A percentile compares a stretch with the other conserved stretches of the same genome.
Evolutionary conservation across 2,113 vertebrate species (phyloP).

Genomic region (Astatoreochromis straeleni): DNA sequence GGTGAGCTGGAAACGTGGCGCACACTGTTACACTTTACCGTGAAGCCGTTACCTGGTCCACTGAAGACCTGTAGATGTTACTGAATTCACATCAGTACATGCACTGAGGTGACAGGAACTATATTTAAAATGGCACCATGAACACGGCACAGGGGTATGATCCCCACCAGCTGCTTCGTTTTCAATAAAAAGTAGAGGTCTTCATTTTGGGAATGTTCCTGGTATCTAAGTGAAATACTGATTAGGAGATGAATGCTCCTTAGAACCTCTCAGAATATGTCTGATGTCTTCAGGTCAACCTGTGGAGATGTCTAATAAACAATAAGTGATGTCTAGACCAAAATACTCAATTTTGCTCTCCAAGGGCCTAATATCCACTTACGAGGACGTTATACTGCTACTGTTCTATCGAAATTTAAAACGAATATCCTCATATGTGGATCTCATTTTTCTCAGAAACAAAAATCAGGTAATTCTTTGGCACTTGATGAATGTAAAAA

Average conservation of each 20-base stretch:
- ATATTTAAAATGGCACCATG: not conserved
- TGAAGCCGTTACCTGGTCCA: not conserved
- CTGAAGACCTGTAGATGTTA: not conserved
- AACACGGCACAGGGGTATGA: rapidly evolving
- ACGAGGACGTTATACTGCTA: not conserved
- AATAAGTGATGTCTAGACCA: rapidly evolving
- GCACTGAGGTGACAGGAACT: not conserved
- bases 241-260: not conserved
- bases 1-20: slow-evolving; percentile 70
- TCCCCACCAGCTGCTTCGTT: rapidly evolving
- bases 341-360: not conserved
- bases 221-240: not conserved
- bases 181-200: not conserved
- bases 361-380: rapidly evolving
- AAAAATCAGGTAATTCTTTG: not conserved
- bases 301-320: not conserved
- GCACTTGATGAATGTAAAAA: too few species aligned
- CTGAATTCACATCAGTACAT: not conserved
- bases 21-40: not conserved
- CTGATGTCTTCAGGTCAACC: not conserved
- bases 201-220: not conserved
- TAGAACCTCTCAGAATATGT: not conserved
- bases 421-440: not conserved
- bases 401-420: not conserved
- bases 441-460: not conserved